Percentiles rank a stretch among this genome's conserved stretches.
These are phyloP conservation scores for Stenoptilia bipunctidactyla DNA, from an alignment of 2,888 invertebrate species.

Conservation along the genomic window DNA sequence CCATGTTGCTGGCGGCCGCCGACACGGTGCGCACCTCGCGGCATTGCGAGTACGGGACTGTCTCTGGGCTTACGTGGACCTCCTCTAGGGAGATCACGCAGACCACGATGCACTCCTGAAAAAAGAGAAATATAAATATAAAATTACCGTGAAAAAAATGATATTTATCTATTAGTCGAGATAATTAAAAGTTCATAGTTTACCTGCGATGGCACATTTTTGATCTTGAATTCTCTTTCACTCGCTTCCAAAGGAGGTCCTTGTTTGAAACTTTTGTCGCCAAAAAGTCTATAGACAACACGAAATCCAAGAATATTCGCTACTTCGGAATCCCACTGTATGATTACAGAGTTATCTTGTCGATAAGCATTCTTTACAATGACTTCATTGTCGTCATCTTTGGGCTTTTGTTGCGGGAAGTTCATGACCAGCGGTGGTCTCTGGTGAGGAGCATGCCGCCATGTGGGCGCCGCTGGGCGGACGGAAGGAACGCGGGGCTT, in stretches of 20 bases:
- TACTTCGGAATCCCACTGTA: constrained; percentile 92
- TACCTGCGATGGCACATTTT: constrained; percentile 91
- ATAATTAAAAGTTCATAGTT: too few relatives aligned
- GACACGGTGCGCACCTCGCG: constrained; percentile 89
- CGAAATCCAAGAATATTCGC: constrained; percentile 90
- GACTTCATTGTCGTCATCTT: constrained; percentile 80
- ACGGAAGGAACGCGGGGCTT: constrained; percentile 41
- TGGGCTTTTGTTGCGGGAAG: constrained; percentile 75
- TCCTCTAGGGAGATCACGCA: constrained; percentile 94
- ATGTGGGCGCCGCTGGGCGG: constrained; percentile 49
- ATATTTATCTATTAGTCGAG: too few relatives aligned
- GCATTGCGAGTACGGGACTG: constrained; percentile 88
- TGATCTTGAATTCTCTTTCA: constrained; percentile 92
- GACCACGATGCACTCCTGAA: constrained; percentile 94
- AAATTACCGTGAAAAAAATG: too few relatives aligned
- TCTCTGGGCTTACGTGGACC: constrained; percentile 87
- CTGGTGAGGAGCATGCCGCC: constrained; percentile 68
- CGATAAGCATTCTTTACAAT: constrained; percentile 87
- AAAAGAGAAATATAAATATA: too few relatives aligned
- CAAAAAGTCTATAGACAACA: constrained; percentile 90
- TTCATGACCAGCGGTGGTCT: constrained; percentile 81
- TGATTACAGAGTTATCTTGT: constrained; percentile 88
- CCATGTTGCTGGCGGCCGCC: constrained; percentile 89
- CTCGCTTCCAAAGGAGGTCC: constrained; percentile 91
- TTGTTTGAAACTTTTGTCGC: constrained; percentile 90